Evolutionary conservation across 2,888 invertebrate genomes (phyloP).

Genomic region (Acanthacorydalis orientalis): DNA sequence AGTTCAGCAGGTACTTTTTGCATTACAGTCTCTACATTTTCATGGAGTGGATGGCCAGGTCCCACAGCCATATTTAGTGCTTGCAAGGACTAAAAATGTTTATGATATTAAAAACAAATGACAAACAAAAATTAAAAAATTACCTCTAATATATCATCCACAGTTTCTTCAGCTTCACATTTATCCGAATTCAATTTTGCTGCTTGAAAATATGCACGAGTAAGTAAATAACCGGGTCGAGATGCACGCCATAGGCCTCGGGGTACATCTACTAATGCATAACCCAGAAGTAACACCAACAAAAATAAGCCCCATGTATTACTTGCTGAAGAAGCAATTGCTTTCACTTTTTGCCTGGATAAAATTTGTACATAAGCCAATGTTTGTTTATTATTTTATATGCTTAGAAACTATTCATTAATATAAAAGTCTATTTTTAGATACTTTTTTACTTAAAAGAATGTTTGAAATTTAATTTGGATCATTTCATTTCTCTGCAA

Average conservation of each 20-base stretch:
- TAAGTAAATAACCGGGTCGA: constrained; percentile 67
- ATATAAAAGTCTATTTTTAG: too few relatives aligned
- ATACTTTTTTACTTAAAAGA: too few relatives aligned
- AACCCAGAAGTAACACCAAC: constrained; percentile 79
- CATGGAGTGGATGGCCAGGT: constrained; percentile 55
- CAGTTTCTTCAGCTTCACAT: constrained; percentile 91
- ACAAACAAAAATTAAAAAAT: constrained; percentile 17
- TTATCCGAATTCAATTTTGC: constrained; percentile 89
- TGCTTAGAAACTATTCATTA: too few relatives aligned
- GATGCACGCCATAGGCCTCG: constrained; percentile 83
- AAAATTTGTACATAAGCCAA: background rate
- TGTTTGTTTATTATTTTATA: background rate
- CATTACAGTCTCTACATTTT: constrained; percentile 75
- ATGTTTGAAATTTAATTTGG: too few relatives aligned
- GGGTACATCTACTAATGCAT: constrained; percentile 91
- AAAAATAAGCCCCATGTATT: constrained; percentile 99
- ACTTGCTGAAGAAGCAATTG: constrained; percentile 94
- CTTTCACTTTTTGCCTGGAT: constrained; percentile 68
- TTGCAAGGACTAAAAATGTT: constrained; percentile 53
- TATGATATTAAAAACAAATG: background rate
- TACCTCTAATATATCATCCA: constrained; percentile 89
- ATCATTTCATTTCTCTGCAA: too few relatives aligned
- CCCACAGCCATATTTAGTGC: constrained; percentile 62
- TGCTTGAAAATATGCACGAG: constrained; percentile 81
- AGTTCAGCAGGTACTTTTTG: constrained; percentile 72